Conservation (phyloP, 92 coral and sea anemone species). For the Epizoanthus rinbou region DNA sequence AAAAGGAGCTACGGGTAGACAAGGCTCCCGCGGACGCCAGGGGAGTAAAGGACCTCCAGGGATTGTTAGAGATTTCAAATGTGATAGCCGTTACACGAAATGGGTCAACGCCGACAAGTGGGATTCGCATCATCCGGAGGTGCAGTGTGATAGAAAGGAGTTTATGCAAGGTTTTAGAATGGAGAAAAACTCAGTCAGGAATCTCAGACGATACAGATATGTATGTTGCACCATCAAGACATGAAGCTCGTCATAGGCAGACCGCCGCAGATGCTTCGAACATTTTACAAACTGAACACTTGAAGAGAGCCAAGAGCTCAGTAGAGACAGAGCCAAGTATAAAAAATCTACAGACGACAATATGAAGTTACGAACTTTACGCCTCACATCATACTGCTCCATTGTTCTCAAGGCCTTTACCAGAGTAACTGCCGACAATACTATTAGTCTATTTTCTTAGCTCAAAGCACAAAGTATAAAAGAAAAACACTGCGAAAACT, state of each 20-base stretch:
- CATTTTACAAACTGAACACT: not conserved
- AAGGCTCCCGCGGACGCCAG: slow-evolving; percentile 74
- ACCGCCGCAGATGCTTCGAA: too few relatives aligned
- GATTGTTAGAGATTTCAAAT: slow-evolving; percentile 63
- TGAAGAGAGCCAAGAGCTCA: too few relatives aligned
- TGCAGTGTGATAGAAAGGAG: slow-evolving; percentile 75
- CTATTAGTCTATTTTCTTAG: too few relatives aligned
- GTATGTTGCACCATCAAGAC: slow-evolving; percentile 64
- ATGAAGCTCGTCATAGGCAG: not conserved
- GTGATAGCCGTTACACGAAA: slow-evolving; percentile 73
- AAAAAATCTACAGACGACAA: too few relatives aligned
- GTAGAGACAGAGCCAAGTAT: too few relatives aligned
- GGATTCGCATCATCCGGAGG: slow-evolving; percentile 70
- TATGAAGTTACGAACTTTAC: too few relatives aligned
- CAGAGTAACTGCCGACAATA: too few relatives aligned
- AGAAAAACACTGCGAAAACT: too few relatives aligned
- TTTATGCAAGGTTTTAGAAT: slow-evolving; percentile 78
- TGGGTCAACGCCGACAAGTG: slow-evolving; percentile 76
- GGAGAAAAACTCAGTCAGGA: slow-evolving; percentile 54
- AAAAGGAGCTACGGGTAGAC: slow-evolving; percentile 63
- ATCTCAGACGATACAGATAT: slow-evolving; percentile 60
- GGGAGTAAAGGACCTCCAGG: slow-evolving; percentile 88
- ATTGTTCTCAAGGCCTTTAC: too few relatives aligned
- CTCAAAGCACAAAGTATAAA: too few relatives aligned
- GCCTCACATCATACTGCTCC: too few relatives aligned